phyloP scores from a whole-genome alignment of 2,113 vertebrate species.

The Eolophus roseicapilla region DNA sequence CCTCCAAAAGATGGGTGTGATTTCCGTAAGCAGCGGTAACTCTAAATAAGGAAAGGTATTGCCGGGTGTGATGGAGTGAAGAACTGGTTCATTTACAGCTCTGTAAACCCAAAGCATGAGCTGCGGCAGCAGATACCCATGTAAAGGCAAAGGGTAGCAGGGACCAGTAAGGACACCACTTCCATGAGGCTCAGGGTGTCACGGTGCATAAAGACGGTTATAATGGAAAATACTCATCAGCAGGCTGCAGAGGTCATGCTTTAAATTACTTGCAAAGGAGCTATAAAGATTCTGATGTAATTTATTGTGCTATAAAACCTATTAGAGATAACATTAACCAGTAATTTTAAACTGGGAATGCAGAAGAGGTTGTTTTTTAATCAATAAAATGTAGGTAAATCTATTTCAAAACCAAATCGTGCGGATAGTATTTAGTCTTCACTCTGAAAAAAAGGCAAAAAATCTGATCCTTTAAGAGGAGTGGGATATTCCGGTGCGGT shows the following conservation, averaged over 20 bases:
- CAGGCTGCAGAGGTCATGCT: not conserved
- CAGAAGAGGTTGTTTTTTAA: not conserved
- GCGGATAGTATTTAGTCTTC: not conserved
- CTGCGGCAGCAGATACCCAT: not conserved
- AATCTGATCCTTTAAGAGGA: not conserved
- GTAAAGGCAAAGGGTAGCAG: not conserved
- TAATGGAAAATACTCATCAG: not conserved
- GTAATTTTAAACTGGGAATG: not conserved
- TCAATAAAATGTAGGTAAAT: not conserved
- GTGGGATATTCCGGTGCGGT: not conserved
- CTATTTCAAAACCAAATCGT: not conserved
- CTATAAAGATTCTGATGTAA: not conserved
- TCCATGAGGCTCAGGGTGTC: not conserved
- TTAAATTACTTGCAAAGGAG: not conserved
- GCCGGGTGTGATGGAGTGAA: not conserved
- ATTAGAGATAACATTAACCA: not conserved
- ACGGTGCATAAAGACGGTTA: not conserved
- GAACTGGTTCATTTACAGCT: not conserved
- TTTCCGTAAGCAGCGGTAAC: not conserved
- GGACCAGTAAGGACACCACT: not conserved
- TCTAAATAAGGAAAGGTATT: not conserved
- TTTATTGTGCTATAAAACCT: conserved; percentile 1
- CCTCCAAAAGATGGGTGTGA: not conserved
- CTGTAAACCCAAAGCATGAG: too few species aligned
- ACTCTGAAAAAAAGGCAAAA: not conserved